phyloP scores from a whole-genome alignment of 1,140 invertebrate species.

The Listronotus oregonensis region DNA sequence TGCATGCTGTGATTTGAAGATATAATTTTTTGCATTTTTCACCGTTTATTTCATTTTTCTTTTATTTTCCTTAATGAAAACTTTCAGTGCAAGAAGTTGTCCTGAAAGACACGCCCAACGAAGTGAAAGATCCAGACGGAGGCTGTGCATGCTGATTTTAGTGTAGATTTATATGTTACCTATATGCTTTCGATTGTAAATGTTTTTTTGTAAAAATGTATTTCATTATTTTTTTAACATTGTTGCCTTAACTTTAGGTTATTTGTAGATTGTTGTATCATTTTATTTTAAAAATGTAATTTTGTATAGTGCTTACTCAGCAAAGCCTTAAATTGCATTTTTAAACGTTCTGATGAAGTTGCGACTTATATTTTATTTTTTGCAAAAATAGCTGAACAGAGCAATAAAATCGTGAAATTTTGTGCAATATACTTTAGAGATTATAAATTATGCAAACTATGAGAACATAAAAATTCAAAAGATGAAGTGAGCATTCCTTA shows the following conservation, averaged over 20 bases:
- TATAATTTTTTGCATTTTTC: constrained; percentile 18
- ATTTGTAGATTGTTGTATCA: constrained; percentile 8
- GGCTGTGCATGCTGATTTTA: constrained; percentile 83
- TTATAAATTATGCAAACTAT: constrained; percentile 3
- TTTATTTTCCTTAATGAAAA: constrained; percentile 53
- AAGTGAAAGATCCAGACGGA: constrained; percentile 87
- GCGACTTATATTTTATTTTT: constrained; percentile 1
- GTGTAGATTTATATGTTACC: constrained; percentile 21
- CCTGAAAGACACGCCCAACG: constrained; percentile 92
- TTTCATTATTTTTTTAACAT: constrained; percentile 26
- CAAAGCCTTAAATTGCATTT: constrained; percentile 1
- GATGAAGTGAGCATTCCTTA: too few species aligned
- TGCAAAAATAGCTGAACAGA: constrained; percentile 22
- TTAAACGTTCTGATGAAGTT: constrained; percentile 4
- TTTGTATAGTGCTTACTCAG: constrained; percentile 3
- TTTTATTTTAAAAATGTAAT: constrained; percentile 1
- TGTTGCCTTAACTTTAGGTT: constrained; percentile 24
- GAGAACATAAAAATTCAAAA: too few species aligned
- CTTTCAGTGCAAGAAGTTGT: constrained; percentile 95
- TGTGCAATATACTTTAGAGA: constrained; percentile 33
- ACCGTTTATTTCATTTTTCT: constrained; percentile 45
- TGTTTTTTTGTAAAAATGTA: constrained; percentile 32
- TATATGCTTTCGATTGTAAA: constrained; percentile 26
- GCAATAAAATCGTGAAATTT: constrained; percentile 30
- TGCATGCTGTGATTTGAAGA: constrained; percentile 18